phyloP scores from a whole-genome alignment of 2,113 vertebrate species.

The Xenopus tropicalis region DNA sequence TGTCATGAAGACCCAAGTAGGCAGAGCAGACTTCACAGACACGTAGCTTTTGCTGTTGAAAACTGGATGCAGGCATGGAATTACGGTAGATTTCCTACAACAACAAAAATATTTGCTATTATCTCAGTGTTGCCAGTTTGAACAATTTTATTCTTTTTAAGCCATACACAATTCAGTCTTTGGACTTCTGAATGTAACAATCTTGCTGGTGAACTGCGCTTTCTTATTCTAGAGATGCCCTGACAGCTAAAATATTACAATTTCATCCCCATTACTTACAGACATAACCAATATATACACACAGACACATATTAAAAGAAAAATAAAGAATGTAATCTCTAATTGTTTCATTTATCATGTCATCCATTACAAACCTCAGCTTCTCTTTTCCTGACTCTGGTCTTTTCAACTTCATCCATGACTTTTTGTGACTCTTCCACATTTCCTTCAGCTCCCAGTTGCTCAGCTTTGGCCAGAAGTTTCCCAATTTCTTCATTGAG shows the following conservation, averaged over 20 bases:
- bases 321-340: too few species aligned
- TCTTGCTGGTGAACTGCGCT: too few species aligned
- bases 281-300: too few species aligned
- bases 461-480: conserved; percentile 91
- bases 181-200: too few species aligned
- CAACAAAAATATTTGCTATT: conserved; percentile 21
- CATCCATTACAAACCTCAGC: conserved; percentile 76
- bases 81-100: conserved; percentile 93
- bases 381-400: conserved; percentile 88
- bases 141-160: too few species aligned
- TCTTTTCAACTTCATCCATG: conserved; percentile 96
- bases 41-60: conserved; percentile 95
- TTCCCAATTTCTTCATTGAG: conserved; percentile 98
- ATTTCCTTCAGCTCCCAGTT: conserved; percentile 92
- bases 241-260: too few species aligned
- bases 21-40: conserved; percentile 98
- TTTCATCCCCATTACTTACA: too few species aligned
- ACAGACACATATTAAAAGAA: too few species aligned
- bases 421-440: conserved; percentile 96
- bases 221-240: too few species aligned
- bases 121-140: too few species aligned
- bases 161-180: too few species aligned
- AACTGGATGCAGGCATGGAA: conserved; percentile 98
- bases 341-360: too few species aligned
- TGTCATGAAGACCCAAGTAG: conserved; percentile 96